phyloP scores from a whole-genome alignment of 2,888 invertebrate genomes.

The Leucozona laternaria region DNA sequence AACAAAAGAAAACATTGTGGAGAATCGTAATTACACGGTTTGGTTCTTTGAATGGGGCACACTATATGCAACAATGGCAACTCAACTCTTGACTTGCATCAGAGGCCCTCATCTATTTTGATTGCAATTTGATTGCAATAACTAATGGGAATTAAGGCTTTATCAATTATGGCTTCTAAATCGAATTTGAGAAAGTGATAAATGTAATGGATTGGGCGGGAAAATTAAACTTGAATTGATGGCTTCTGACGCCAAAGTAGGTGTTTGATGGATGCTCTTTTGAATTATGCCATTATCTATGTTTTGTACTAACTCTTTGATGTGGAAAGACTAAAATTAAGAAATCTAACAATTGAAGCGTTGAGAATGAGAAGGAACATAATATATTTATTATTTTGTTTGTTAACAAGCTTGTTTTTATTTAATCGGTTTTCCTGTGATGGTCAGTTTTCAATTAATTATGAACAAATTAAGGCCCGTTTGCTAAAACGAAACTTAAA shows the following conservation, averaged over 20 bases:
- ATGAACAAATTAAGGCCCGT: too few species aligned
- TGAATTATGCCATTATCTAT: neutral
- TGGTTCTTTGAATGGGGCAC: slow-evolving; percentile 38
- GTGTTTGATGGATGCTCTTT: neutral
- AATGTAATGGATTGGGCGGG: slow-evolving; percentile 52
- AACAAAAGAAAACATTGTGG: slow-evolving; percentile 43
- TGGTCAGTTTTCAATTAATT: too few species aligned
- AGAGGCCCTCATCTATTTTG: slow-evolving; percentile 47
- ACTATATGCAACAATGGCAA: slow-evolving; percentile 4
- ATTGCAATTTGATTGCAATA: slow-evolving; percentile 67
- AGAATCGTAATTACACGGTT: slow-evolving; percentile 54
- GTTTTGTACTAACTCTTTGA: neutral
- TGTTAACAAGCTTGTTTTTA: too few species aligned
- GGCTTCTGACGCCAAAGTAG: neutral
- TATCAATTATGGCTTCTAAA: slow-evolving; percentile 59
- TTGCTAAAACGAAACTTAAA: too few species aligned
- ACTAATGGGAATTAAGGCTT: slow-evolving; percentile 58
- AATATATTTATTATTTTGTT: too few species aligned
- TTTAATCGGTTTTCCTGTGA: too few species aligned
- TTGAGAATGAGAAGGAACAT: too few species aligned
- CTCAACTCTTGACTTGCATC: slow-evolving; percentile 13
- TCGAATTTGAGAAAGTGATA: slow-evolving; percentile 61
- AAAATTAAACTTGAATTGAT: slow-evolving; percentile 24
- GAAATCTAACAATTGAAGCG: too few species aligned
- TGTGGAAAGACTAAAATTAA: neutral